Percentiles rank a stretch among this genome's conserved stretches.
Conservation (phyloP, 1,140 invertebrate genomes). For the Sycophila sp. region DNA sequence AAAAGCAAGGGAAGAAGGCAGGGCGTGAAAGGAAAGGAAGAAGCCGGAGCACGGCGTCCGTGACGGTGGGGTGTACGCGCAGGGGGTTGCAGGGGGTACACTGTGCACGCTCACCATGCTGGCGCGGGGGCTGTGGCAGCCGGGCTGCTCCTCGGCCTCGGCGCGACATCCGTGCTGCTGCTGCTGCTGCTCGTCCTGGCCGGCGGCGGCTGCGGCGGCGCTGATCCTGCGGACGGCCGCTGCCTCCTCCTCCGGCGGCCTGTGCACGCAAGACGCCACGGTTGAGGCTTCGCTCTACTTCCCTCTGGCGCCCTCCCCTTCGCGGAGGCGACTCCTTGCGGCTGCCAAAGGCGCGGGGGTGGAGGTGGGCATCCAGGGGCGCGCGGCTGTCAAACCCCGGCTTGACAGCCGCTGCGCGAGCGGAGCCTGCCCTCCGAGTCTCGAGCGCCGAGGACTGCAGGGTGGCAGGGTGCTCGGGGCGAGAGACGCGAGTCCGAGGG, state of each 20-base stretch:
- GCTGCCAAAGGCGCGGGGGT: not conserved
- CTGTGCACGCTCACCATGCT: conserved; percentile 29
- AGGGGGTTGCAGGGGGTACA: too few relatives aligned
- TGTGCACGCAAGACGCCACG: conserved; percentile 19
- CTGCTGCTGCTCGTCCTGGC: too few relatives aligned
- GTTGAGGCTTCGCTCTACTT: not conserved
- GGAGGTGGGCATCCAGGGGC: not conserved
- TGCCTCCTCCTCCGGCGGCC: not conserved
- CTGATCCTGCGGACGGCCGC: not conserved
- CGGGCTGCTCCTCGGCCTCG: not conserved
- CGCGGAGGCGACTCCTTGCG: not conserved
- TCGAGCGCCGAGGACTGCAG: too few relatives aligned
- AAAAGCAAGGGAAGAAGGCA: too few relatives aligned
- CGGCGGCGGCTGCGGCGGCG: not conserved
- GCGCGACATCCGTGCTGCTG: not conserved
- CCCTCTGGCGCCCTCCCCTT: too few relatives aligned
- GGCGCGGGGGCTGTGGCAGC: not conserved
- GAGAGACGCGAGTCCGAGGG: too few relatives aligned
- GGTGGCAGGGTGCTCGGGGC: too few relatives aligned
- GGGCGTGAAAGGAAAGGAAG: too few relatives aligned
- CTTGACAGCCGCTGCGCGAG: not conserved
- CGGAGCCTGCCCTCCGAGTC: not conserved
- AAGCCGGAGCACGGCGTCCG: too few relatives aligned
- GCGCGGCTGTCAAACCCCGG: not conserved
- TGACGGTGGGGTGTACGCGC: too few relatives aligned